Conservation (phyloP, 1,140 invertebrate genomes). For the Hylaeus anthracinus region DNA sequence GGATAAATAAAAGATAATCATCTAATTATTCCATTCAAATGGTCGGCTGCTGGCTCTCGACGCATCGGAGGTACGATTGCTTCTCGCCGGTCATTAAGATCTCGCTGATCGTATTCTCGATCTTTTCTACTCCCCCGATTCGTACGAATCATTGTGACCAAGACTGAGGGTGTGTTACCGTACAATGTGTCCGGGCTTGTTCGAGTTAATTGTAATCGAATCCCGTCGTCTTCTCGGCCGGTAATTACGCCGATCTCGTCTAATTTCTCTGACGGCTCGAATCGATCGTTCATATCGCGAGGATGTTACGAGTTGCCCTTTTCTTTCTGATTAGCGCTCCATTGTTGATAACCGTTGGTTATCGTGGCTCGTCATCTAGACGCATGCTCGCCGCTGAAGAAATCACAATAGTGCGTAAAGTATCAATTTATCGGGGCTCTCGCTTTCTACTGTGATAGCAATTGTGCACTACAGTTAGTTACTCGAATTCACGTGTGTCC, state of each 20-base stretch:
- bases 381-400: background rate
- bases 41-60: conserved; percentile 41
- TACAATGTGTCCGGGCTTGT: conserved; percentile 28
- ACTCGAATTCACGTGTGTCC: background rate
- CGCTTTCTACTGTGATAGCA: too few relatives aligned
- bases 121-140: conserved; percentile 45
- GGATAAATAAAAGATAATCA: conserved; percentile 77
- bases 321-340: background rate
- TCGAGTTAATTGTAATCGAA: conserved; percentile 37
- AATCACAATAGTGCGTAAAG: background rate
- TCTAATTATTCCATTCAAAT: conserved; percentile 77
- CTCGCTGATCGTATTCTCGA: conserved; percentile 57
- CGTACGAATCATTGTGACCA: conserved; percentile 56
- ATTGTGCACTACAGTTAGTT: too few relatives aligned
- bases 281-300: conserved; percentile 1
- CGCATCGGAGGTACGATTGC: conserved; percentile 49
- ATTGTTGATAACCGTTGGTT: too few relatives aligned
- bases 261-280: background rate
- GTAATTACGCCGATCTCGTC: conserved; percentile 20
- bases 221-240: background rate
- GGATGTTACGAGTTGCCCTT: background rate
- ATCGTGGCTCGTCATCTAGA: background rate
- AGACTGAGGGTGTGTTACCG: conserved; percentile 33
- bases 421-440: background rate
- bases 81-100: conserved; percentile 65